Evolutionary conservation across 2,797 vertebrate genomes (phyloP).

Genomic region (Gephyroberyx darwinii): DNA sequence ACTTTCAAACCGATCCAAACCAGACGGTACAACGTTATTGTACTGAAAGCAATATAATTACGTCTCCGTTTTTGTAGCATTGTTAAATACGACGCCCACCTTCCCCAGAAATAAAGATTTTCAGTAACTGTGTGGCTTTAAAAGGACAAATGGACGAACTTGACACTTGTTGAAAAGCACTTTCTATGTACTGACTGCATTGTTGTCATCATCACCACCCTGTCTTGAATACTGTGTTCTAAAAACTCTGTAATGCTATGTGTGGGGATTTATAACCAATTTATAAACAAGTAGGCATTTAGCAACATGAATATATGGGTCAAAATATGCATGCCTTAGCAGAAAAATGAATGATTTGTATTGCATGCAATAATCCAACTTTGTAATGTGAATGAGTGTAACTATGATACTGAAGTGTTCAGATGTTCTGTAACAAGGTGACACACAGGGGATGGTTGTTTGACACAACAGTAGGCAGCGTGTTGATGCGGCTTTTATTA

Average conservation of each 20-base stretch:
- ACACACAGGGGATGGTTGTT: constrained; percentile 33
- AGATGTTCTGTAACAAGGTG: constrained; percentile 52
- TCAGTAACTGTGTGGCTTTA: constrained; percentile 61
- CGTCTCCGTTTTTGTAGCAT: constrained; percentile 57
- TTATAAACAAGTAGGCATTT: constrained; percentile 71
- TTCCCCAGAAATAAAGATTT: constrained; percentile 19
- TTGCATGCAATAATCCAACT: constrained; percentile 87
- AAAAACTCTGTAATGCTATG: constrained; percentile 56
- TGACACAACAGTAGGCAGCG: constrained; percentile 35
- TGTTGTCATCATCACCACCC: constrained; percentile 54
- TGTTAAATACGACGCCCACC: constrained; percentile 28
- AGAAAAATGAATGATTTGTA: constrained; percentile 80
- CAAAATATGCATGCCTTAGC: constrained; percentile 82
- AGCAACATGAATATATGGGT: constrained; percentile 71
- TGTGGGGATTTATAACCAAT: constrained; percentile 70
- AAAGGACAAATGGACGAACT: constrained; percentile 51
- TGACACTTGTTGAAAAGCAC: constrained; percentile 68
- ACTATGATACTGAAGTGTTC: constrained; percentile 65
- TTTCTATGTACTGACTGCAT: constrained; percentile 67
- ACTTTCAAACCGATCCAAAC: constrained; percentile 14
- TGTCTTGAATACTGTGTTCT: constrained; percentile 68
- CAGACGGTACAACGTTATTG: constrained; percentile 39
- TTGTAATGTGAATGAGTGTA: constrained; percentile 79
- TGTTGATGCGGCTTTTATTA: constrained; percentile 26
- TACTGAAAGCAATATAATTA: constrained; percentile 20